Evolutionary conservation across 2,113 vertebrate species (phyloP).

Genomic region (Lamprotornis superbus): DNA sequence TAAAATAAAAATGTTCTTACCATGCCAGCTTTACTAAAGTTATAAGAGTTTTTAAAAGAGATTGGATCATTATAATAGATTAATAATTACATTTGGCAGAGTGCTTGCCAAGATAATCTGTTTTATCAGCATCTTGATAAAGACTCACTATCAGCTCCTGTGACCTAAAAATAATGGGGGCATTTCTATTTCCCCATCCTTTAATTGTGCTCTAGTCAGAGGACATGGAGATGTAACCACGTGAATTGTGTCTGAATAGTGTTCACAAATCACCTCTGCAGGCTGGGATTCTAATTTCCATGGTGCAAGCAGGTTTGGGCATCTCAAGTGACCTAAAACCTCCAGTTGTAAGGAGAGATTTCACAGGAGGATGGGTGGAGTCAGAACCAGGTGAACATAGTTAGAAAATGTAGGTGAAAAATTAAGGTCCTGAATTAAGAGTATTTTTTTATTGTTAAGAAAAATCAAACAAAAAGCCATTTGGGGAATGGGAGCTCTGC

Average conservation of each 20-base stretch:
- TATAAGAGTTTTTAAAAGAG: not conserved
- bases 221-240: not conserved
- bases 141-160: not conserved
- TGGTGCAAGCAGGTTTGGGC: not conserved
- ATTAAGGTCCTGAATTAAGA: not conserved
- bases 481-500: no score
- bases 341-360: not conserved
- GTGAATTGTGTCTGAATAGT: not conserved
- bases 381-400: not conserved
- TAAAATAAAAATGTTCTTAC: constrained; percentile 52
- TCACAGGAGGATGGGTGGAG: not conserved
- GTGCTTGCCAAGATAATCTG: not conserved
- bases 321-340: not conserved
- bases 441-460: not conserved
- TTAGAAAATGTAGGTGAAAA: not conserved
- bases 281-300: not conserved
- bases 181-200: not conserved
- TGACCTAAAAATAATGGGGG: not conserved
- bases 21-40: not conserved
- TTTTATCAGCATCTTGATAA: constrained; percentile 5
- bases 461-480: not conserved
- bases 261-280: not conserved
- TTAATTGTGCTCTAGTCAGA: not conserved
- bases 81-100: constrained; percentile 5
- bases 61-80: not conserved